Base-by-base conservation (phyloP, 2,113 vertebrate genomes). In the Neogale vison region DNA sequence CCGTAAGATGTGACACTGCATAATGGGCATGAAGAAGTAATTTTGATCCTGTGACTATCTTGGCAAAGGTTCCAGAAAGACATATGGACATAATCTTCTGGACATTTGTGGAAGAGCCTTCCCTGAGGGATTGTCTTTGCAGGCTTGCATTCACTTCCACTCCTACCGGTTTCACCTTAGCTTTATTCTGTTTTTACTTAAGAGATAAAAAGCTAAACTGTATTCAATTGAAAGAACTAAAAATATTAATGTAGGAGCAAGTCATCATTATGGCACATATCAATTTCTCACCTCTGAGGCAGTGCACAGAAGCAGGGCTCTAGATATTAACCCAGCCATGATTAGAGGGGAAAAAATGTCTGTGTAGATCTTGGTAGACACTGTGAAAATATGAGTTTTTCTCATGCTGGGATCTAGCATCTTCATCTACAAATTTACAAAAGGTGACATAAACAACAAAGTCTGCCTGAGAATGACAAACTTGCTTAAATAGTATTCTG, bases 51-150 rank as follows among this genome's bases (percentile, higher is more conserved):
- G 74, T 93, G 90, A 96, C 4, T 90, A 34, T 96, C 74, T 97
- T 97, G 96, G 97, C 95, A 97, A 77, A 90, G 88, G 88, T 96
- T 97, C 96, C 96, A 96, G 93, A 86, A 97, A 96, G 88, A 97
- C 96, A 98, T 97, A 97, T 94, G 97, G 90, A 79, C 90, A 21
- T 79, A 89, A 90, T 94, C 81, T 97, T 94, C 34, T 26, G 72
- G 96, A 95, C 95, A 82, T 83, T 95, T 86, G 81, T 74, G 42
- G 65, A 84, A 65, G 65, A 93, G 77, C 34, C 74, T 50, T 82
- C 55, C 89, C 83, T 94, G 29, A 17, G 36, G 74, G 74, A 59
- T 24, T 23, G 83, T 47, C 94, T 92, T 85, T 90, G 50, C 34
- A 69, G 42, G 29, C 74, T 67, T 85, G 61, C 42, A 72, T 63